Base-by-base conservation (phyloP, 1,140 invertebrate species). In the Anastatus disparis region DNA sequence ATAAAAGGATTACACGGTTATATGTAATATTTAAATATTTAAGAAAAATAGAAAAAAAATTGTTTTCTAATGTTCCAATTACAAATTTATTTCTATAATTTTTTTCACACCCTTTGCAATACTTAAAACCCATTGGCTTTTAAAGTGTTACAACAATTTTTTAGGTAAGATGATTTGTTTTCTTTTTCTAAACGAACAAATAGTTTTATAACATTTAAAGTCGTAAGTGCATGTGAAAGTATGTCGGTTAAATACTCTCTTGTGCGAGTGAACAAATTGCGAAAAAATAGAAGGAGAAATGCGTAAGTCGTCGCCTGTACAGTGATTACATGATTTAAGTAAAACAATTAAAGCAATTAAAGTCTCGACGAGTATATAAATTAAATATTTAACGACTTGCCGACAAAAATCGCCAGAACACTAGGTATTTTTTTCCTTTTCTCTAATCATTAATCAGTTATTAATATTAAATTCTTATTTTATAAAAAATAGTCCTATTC, bases 401-500 rank as follows among this genome's bases (percentile, higher is more conserved):
- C 17, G 46, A 62, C 29, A 65, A 53, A 53, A 65, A 65, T 40
- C 35, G 27, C 27, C 31, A 40, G 22, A 53, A 38, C 31, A 38
- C 15, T 63, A 35, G 12, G 15, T 63, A 15, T 20, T 50, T 22
- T 50, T 63, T 50, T 46, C 1, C n/a, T 44, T 44, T 44, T 17
- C 22, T 42, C 20, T 52, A 38, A 52, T 52, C 29, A 29, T 64
- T 35, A 12, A 64, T 52, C 46, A n/a, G 22, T 65, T 65, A 50
- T 20, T 52, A 65, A 53, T 26, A 53, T 53, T 65, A 24, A 38
- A 65, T 53, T 63, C 46, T 62, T 63, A 63, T 63, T 53, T 53
- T 53, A 65, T 53, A 65, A 63, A n/a, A 52, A 64, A 46, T 71
- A 71, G 52, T 71, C 61, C 61, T 62, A 64, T 44, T 48, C 61